Percentiles rank a stretch among this genome's conserved stretches.
Evolutionary conservation across 1,140 invertebrate species (phyloP).

Genomic region (Heliconius hermathena): DNA sequence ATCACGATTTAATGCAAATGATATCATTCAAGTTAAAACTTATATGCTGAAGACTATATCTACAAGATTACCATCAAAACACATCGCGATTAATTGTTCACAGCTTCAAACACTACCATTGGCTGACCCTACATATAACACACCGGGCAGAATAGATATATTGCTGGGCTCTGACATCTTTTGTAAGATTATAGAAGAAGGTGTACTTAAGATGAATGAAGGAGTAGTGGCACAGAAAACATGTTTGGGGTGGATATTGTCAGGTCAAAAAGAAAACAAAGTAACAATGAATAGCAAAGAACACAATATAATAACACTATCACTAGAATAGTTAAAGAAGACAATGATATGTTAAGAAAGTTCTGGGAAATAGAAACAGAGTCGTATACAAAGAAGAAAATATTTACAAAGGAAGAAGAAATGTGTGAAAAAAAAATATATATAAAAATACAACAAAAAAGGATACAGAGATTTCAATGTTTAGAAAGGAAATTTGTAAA

Average conservation of each 20-base stretch:
- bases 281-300: too few relatives aligned
- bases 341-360: slow-evolving; percentile 38
- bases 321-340: slow-evolving; percentile 27
- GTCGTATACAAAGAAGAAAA: background rate
- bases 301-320: background rate
- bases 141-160: slow-evolving; percentile 23
- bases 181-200: slow-evolving; percentile 44
- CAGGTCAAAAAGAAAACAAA: background rate
- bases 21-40: too few relatives aligned
- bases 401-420: slow-evolving; percentile 20
- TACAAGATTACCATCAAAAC: slow-evolving; percentile 38
- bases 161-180: slow-evolving; percentile 40
- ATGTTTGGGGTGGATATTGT: background rate
- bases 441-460: slow-evolving; percentile 37
- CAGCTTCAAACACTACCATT: slow-evolving; percentile 39
- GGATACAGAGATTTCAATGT: slow-evolving; percentile 36
- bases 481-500: background rate
- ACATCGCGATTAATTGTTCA: slow-evolving; percentile 33
- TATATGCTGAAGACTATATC: background rate
- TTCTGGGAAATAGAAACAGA: slow-evolving; percentile 45
- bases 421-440: slow-evolving; percentile 37
- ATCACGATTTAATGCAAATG: too few relatives aligned
- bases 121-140: background rate
- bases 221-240: slow-evolving; percentile 42
- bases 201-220: slow-evolving; percentile 36